Base-by-base conservation (phyloP, 2,113 vertebrate species). In the Pangasianodon gigas region DNA sequence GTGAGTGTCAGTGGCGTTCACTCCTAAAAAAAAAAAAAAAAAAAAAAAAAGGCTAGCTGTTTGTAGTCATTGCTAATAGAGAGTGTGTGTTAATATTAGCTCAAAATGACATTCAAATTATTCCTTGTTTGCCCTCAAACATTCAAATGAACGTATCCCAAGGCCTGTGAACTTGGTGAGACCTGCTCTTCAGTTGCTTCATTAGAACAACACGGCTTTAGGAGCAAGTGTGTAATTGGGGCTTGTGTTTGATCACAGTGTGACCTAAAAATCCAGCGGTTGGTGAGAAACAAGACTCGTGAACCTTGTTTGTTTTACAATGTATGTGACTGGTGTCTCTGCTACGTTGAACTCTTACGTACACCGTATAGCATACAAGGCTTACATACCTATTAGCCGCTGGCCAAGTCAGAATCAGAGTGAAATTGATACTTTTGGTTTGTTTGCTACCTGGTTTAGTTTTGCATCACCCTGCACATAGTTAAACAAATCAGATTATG, bases 31-130 rank as follows among this genome's bases (percentile, higher is more conserved):
- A 37, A 37, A 37, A 37, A 37, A 37, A 37, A 37, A 37, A 37
- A 37, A 37, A 37, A 37, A 37, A 37, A 37, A 11, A 58, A 54
- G 46, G 1, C 18, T 56, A 26, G 26, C 37, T 85, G 56, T 26
- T 54, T 77, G 81, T 88, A 69, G 48, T 58, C 26, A 62, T 19
- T 58, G 46, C 54, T 41, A 74, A 58, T 41, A 67, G 54, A 13
- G 48, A 82, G 19, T 52, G 37, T 46, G 32, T 44, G 14, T 71
- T 48, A 56, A 86, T 84, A 83, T 86, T 87, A 52, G 79, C 84
- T 83, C 32, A 84, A 79, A 89, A 91, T 67, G 65, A 1, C 54
- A 86, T 75, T 48, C 80, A 87, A 90, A 92, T 89, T 84, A 84
- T 32, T 80, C 56, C 77, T 88, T 88, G 46, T 91, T 62, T 84